Percentiles rank a stretch among this genome's conserved stretches.
Conservation (phyloP, 2,113 vertebrate species). For the Macrotis lagotis region DNA sequence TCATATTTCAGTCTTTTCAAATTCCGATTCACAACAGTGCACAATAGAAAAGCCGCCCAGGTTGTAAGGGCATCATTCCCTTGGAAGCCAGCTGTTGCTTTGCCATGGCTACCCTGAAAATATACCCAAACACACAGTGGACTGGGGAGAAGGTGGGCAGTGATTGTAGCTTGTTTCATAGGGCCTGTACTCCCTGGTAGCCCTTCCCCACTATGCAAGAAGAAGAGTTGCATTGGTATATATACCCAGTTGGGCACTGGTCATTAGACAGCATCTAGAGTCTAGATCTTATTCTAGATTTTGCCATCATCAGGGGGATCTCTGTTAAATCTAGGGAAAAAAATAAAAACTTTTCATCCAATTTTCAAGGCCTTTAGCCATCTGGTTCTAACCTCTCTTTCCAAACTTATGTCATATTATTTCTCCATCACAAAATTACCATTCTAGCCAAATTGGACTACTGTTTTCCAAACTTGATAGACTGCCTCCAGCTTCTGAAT, state of each 20-base stretch:
- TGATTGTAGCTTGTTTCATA: constrained; percentile 38
- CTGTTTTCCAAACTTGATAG: not conserved
- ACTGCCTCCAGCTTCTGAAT: not conserved
- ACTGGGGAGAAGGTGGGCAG: not conserved
- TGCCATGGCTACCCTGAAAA: constrained; percentile 48
- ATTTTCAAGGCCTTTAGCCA: not conserved
- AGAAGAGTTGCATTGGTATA: not conserved
- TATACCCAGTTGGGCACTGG: not conserved
- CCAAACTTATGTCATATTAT: not conserved
- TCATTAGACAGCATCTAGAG: not conserved
- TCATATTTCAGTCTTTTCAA: constrained; percentile 62
- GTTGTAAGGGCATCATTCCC: constrained; percentile 37
- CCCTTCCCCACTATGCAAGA: not conserved
- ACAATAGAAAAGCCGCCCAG: constrained; percentile 46
- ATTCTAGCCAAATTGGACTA: not conserved
- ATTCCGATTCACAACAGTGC: constrained; percentile 50
- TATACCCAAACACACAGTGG: constrained; percentile 34
- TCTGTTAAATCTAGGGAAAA: not conserved
- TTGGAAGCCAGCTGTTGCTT: constrained; percentile 52
- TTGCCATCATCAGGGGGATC: not conserved
- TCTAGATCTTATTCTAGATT: not conserved
- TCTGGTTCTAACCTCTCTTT: not conserved
- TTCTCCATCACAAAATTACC: not conserved
- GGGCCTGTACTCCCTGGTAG: not conserved
- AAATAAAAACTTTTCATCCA: not conserved